A percentile compares a stretch with the other conserved stretches of the same genome.
These are phyloP conservation scores for Isaurus tuberculatus DNA, from an alignment of 92 coral and sea anemone species.

Conservation along the genomic window DNA sequence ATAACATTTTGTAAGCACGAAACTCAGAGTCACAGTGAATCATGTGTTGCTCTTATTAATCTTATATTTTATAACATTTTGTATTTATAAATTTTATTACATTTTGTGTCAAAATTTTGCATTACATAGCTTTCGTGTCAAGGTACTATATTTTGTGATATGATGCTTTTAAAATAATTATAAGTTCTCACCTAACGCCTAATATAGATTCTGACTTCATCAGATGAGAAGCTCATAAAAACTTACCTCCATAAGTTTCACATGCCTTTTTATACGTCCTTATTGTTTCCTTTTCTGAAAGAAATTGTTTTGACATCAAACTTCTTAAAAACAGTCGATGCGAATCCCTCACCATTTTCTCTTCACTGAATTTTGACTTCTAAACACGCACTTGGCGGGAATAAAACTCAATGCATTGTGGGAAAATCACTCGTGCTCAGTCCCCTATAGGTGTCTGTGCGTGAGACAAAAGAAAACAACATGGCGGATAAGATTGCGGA, in stretches of 20 bases:
- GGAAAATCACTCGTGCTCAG: slow-evolving; percentile 42
- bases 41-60: too few relatives aligned
- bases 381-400: slow-evolving; percentile 64
- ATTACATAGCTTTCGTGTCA: too few relatives aligned
- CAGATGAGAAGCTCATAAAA: background rate
- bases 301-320: slow-evolving; percentile 86
- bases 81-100: too few relatives aligned
- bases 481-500: slow-evolving; percentile 91
- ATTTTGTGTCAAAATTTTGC: too few relatives aligned
- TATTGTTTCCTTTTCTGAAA: slow-evolving; percentile 74
- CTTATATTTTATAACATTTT: too few relatives aligned
- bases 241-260: slow-evolving; percentile 78
- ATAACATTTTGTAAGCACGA: too few relatives aligned
- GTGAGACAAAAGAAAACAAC: slow-evolving; percentile 47
- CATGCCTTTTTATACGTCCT: slow-evolving; percentile 65
- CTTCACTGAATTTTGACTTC: background rate
- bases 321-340: slow-evolving; percentile 85
- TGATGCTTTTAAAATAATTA: too few relatives aligned
- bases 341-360: slow-evolving; percentile 51
- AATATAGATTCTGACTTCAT: too few relatives aligned
- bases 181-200: too few relatives aligned
- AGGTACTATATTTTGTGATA: too few relatives aligned
- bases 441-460: background rate
- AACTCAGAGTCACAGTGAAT: too few relatives aligned
- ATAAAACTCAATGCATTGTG: slow-evolving; percentile 43